These are phyloP conservation scores for Lanistes nyassanus DNA, from an alignment of 1,140 invertebrate genomes.

Conservation along the genomic window DNA sequence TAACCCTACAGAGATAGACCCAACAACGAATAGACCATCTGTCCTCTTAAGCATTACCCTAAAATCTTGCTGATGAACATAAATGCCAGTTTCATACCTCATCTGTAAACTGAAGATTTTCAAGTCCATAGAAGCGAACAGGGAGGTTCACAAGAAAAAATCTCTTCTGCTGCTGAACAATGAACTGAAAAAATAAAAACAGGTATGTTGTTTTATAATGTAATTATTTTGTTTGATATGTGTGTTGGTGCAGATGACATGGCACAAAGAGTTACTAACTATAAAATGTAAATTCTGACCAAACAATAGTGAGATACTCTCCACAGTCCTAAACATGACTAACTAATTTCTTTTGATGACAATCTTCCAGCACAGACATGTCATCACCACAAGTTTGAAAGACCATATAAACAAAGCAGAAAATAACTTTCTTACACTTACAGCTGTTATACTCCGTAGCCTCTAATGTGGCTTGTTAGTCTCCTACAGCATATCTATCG, in stretches of 20 bases:
- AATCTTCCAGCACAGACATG: neutral
- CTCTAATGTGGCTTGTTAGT: neutral
- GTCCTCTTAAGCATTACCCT: neutral
- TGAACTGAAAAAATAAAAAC: slow-evolving; percentile 31
- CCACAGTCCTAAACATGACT: too few species aligned
- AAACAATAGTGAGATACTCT: too few species aligned
- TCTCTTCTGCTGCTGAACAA: slow-evolving; percentile 32
- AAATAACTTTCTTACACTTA: neutral
- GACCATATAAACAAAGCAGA: neutral
- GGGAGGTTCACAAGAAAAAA: slow-evolving; percentile 28
- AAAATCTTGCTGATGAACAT: neutral
- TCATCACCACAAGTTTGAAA: neutral
- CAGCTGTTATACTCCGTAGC: neutral
- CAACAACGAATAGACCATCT: neutral
- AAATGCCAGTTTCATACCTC: slow-evolving; percentile 28
- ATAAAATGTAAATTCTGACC: too few species aligned
- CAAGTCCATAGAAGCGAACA: slow-evolving; percentile 38
- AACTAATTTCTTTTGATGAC: too few species aligned
- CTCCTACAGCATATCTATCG: neutral
- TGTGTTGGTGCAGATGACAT: too few species aligned
- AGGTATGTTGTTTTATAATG: neutral
- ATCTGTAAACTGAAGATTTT: slow-evolving; percentile 40
- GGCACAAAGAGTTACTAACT: too few species aligned
- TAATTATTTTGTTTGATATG: too few species aligned
- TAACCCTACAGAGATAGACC: neutral